Conservation (phyloP, 2,113 vertebrate species). For the Donacobius atricapilla region DNA sequence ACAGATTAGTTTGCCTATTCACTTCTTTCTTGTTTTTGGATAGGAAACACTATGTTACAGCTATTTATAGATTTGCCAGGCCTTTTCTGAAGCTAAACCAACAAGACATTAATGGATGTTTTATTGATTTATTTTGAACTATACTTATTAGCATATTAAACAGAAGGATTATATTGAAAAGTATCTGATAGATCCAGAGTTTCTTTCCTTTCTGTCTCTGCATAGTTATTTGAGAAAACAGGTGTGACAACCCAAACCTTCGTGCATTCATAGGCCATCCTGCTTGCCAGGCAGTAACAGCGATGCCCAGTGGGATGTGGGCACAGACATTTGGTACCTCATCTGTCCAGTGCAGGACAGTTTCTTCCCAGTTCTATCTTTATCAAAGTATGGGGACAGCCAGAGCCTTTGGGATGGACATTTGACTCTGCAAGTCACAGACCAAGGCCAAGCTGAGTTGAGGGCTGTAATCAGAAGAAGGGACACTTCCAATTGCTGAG, state of each 20-base stretch:
- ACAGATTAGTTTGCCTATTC: background rate
- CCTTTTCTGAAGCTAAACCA: background rate
- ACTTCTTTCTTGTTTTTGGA: background rate
- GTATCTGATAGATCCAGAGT: background rate
- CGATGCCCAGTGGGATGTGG: background rate
- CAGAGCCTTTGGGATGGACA: background rate
- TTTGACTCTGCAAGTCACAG: background rate
- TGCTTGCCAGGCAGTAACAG: background rate
- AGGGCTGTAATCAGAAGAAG: background rate
- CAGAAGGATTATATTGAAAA: background rate
- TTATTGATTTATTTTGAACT: constrained; percentile 1
- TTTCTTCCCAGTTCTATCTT: background rate
- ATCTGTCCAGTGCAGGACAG: background rate
- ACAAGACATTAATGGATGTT: background rate
- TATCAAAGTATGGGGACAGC: background rate
- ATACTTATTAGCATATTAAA: background rate
- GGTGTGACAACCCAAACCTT: background rate
- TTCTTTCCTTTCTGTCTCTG: background rate
- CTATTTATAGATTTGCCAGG: background rate
- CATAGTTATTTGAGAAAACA: background rate
- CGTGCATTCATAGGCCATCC: background rate
- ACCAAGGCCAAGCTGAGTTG: background rate
- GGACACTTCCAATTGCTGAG: background rate
- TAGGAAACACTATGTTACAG: background rate
- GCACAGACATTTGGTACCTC: background rate